Evolutionary conservation across 2,888 invertebrate genomes (phyloP).

Genomic region (Sphaerophoria rueppellii): DNA sequence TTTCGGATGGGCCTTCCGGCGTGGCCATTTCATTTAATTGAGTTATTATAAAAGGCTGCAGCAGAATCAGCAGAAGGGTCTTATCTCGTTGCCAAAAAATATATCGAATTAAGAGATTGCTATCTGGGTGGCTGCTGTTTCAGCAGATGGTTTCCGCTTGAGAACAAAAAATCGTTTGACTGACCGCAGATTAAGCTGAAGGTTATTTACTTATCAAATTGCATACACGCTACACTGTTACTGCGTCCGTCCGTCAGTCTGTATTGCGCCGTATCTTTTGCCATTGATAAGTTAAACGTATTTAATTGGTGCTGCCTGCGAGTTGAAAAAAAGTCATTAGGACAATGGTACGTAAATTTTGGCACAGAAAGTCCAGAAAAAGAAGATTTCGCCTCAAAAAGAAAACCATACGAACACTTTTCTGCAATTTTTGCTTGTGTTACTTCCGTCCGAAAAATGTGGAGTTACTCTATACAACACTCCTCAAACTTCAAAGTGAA

Average conservation of each 20-base stretch:
- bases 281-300: slow-evolving; percentile 41
- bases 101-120: slow-evolving; percentile 43
- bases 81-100: slow-evolving; percentile 44
- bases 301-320: slow-evolving; percentile 57
- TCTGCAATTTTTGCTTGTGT: too few relatives aligned
- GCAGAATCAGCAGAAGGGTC: slow-evolving; percentile 42
- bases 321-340: slow-evolving; percentile 33
- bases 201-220: slow-evolving; percentile 72
- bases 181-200: slow-evolving; percentile 38
- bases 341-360: slow-evolving; percentile 18
- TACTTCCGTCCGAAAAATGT: too few relatives aligned
- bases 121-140: slow-evolving; percentile 71
- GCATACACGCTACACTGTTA: slow-evolving; percentile 16
- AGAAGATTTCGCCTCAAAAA: too few relatives aligned
- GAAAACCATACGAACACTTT: too few relatives aligned
- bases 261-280: too few relatives aligned
- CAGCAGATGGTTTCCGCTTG: slow-evolving; percentile 53
- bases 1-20: slow-evolving; percentile 44
- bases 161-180: slow-evolving; percentile 23
- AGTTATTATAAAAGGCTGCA: slow-evolving; percentile 61
- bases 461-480: too few relatives aligned
- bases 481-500: too few relatives aligned
- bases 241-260: too few relatives aligned
- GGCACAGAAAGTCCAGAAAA: not conserved
- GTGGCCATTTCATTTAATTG: slow-evolving; percentile 61